phyloP scores from a whole-genome alignment of 2,113 vertebrate species.

The Dermatemys mawii region DNA sequence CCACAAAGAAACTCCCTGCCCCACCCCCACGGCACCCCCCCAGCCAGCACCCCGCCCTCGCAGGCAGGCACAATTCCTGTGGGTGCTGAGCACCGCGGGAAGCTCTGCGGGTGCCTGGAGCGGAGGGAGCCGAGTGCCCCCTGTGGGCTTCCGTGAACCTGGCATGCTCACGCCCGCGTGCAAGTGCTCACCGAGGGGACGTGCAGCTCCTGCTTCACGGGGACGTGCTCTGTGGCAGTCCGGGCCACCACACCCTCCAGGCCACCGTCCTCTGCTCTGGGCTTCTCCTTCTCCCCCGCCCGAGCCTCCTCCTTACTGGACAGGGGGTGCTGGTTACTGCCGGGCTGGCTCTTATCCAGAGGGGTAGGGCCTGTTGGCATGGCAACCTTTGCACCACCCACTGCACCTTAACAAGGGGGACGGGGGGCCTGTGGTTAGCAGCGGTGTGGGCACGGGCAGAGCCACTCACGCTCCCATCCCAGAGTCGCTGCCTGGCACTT shows the following conservation, averaged over 20 bases:
- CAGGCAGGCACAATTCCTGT: not conserved
- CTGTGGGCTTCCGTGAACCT: no score
- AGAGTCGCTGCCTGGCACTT: no score
- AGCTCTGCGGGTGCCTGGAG: no score
- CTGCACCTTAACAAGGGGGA: slow-evolving; percentile 99
- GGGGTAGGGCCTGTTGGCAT: slow-evolving; percentile 92
- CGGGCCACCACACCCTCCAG: slow-evolving; percentile 87
- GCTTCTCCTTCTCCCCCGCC: slow-evolving; percentile 89
- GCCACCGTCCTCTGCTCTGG: slow-evolving; percentile 84
- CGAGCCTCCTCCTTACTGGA: slow-evolving; percentile 91
- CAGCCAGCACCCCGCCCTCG: not conserved
- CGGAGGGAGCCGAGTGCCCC: no score
- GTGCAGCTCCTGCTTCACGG: slow-evolving; percentile 89
- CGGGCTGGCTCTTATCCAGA: slow-evolving; percentile 90
- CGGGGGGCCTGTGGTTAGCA: slow-evolving; percentile 92
- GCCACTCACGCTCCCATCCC: not conserved
- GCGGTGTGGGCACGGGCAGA: not conserved
- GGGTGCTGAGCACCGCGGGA: no score
- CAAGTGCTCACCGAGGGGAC: slow-evolving; percentile 84
- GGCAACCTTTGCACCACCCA: slow-evolving; percentile 99
- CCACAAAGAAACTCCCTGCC: not conserved
- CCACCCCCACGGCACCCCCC: no score
- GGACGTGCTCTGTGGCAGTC: slow-evolving; percentile 85
- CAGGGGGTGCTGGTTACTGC: slow-evolving; percentile 90
- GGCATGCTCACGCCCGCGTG: no score